phyloP scores from a whole-genome alignment of 2,113 vertebrate species.

The Corythornis vintsioides region DNA sequence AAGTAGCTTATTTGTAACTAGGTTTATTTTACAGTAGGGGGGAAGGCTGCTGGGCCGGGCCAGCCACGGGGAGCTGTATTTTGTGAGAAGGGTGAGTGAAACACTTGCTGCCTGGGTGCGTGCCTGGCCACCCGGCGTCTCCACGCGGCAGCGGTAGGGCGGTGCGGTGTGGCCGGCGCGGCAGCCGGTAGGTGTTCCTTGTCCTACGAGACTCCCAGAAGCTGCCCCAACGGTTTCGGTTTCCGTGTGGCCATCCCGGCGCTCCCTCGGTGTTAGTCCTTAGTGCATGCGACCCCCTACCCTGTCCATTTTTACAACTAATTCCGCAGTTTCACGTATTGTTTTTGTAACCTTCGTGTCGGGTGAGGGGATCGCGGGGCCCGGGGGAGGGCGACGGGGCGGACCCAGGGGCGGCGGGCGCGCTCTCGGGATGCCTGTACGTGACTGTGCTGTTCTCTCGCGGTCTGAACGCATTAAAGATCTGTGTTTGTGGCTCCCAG shows the following conservation, averaged over 20 bases:
- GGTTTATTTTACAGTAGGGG: not conserved
- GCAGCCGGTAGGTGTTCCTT: not conserved
- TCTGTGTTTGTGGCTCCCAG: conserved; percentile 55
- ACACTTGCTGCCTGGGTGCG: not conserved
- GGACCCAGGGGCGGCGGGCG: not conserved
- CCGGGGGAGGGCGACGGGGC: not conserved
- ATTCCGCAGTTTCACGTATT: conserved; percentile 31
- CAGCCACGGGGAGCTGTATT: not conserved
- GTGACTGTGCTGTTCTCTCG: conserved; percentile 49
- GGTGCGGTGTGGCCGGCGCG: not conserved
- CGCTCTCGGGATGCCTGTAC: conserved; percentile 15
- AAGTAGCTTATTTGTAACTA: not conserved
- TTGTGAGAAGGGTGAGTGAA: not conserved
- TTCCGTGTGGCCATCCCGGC: not conserved
- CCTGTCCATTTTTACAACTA: not conserved
- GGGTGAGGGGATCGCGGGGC: not conserved
- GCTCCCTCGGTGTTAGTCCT: not conserved
- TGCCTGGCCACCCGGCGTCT: not conserved
- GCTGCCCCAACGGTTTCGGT: not conserved
- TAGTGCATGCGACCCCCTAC: conserved; percentile 28
- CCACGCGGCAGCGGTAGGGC: not conserved
- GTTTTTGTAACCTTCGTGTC: conserved; percentile 50
- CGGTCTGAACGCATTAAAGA: conserved; percentile 70
- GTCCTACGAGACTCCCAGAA: not conserved
- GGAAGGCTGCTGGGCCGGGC: not conserved